Evolutionary conservation across 1,140 invertebrate genomes (phyloP).

Genomic region (Sycobia sp.): DNA sequence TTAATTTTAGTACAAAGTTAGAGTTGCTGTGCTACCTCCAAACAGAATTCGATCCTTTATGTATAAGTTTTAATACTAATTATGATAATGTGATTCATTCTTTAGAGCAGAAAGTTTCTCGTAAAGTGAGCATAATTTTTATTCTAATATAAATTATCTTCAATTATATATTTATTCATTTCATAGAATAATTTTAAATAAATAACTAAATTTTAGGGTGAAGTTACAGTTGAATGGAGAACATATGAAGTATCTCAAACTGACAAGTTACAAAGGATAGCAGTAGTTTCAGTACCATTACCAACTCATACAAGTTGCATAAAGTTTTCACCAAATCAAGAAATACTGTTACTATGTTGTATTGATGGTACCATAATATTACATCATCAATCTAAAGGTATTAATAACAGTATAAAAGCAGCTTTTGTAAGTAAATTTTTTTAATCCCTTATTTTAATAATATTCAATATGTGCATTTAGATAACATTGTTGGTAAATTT

Average conservation of each 20-base stretch:
- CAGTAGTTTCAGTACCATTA: conserved; percentile 72
- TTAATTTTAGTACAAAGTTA: conserved; percentile 62
- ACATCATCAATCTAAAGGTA: conserved; percentile 69
- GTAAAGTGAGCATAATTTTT: conserved; percentile 60
- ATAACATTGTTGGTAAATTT: conserved; percentile 7
- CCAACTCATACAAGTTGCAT: conserved; percentile 74
- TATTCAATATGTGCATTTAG: background rate
- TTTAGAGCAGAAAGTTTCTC: conserved; percentile 77
- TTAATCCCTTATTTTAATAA: conserved; percentile 1
- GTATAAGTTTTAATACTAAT: conserved; percentile 70
- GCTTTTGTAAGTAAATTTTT: conserved; percentile 65
- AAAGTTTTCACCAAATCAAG: conserved; percentile 72
- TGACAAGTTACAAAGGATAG: conserved; percentile 71
- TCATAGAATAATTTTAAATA: background rate
- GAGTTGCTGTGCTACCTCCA: conserved; percentile 69
- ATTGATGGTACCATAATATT: conserved; percentile 78
- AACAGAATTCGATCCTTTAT: conserved; percentile 75
- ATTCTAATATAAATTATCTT: background rate
- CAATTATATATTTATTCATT: background rate
- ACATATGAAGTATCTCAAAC: conserved; percentile 72
- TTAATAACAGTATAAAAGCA: conserved; percentile 68
- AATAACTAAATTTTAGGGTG: conserved; percentile 61
- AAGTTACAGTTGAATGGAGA: conserved; percentile 76
- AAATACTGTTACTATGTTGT: conserved; percentile 75
- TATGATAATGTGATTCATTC: conserved; percentile 73